Evolutionary conservation across 2,113 vertebrate species (phyloP), one percentile per base, ranked within the genome.

Genomic region (Salvelinus sp.): DNA sequence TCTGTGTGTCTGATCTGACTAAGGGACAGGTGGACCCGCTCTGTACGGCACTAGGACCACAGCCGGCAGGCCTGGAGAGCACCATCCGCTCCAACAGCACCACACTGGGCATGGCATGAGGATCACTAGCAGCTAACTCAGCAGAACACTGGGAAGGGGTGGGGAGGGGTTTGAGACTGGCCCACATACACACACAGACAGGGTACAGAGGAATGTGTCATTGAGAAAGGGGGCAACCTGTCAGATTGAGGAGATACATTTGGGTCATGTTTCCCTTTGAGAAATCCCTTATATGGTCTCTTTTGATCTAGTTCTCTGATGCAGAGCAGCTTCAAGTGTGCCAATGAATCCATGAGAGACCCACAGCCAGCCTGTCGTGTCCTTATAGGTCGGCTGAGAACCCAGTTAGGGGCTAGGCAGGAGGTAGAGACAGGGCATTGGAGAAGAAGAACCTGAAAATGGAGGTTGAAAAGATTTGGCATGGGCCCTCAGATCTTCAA

Each of bases 11-110:
- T 69, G n/a, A 68, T 69, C 72, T 73, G 67, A 86, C 74, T 83
- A 82, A 78, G 79, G 72, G 76, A 90, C 87, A 91, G 84, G 91
- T 89, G 90, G 81, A 85, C 74, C 33, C 50, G 5, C 85, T 76
- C 87, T 69, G 78, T 28, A 71, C 86, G 83, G 77, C 75, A 83
- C 63, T 87, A 79, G 81, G 82, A 83, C 63, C 67, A 54, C 6
- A 33, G 23, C 25, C 20, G 22, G 58, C 50, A 50, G 48, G 30
- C 10, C 85, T 87, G 86, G 74, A 81, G 71, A 83, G 85, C 75
- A 72, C 75, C 82, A 85, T 83, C 82, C 79, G 77, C 75, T 85
- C 72, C 25, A 44, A 9, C 38, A 44, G 38, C 38, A 44, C 9
- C 38, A 44, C 38, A 44, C 38, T 12, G 38, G 38, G 9, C 38